phyloP scores from a whole-genome alignment of 2,797 vertebrate genomes.

The Tokudaia tokunoshimensis region DNA sequence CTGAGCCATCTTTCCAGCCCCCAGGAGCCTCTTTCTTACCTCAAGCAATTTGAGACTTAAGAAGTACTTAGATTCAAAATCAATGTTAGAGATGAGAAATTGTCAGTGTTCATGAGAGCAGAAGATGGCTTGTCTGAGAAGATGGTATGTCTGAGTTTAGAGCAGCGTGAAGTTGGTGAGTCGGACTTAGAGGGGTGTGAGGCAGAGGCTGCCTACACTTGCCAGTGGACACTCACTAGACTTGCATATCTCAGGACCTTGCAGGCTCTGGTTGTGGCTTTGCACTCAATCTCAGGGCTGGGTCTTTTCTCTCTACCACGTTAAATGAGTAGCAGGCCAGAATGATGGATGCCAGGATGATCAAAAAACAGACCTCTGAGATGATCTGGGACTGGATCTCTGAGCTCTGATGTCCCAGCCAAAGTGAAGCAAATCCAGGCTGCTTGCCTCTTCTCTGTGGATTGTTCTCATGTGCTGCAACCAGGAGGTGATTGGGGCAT shows the following conservation, averaged over 20 bases:
- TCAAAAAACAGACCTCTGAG: conserved; percentile 80
- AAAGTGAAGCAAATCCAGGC: conserved; percentile 66
- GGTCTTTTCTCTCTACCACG: conserved; percentile 61
- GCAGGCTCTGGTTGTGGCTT: conserved; percentile 76
- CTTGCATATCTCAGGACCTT: conserved; percentile 65
- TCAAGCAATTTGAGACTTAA: background rate
- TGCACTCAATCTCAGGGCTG: conserved; percentile 70
- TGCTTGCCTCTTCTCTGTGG: background rate
- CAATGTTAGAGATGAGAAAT: background rate
- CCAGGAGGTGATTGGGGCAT: conserved; percentile 58
- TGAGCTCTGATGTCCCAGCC: conserved; percentile 52
- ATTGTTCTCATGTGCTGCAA: background rate
- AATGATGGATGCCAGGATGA: conserved; percentile 65
- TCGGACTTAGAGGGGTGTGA: background rate
- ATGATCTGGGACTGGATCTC: conserved; percentile 58
- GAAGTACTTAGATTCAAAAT: conserved; percentile 6
- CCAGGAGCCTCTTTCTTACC: background rate
- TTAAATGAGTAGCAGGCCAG: conserved; percentile 78
- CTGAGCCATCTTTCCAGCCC: background rate
- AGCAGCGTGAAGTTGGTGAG: background rate
- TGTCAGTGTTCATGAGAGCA: background rate
- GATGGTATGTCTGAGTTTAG: background rate
- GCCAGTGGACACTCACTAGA: conserved; percentile 32
- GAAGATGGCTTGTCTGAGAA: background rate
- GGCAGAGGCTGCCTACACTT: background rate